Base-by-base conservation (phyloP, 2,113 vertebrate species). In the Neofelis nebulosa region DNA sequence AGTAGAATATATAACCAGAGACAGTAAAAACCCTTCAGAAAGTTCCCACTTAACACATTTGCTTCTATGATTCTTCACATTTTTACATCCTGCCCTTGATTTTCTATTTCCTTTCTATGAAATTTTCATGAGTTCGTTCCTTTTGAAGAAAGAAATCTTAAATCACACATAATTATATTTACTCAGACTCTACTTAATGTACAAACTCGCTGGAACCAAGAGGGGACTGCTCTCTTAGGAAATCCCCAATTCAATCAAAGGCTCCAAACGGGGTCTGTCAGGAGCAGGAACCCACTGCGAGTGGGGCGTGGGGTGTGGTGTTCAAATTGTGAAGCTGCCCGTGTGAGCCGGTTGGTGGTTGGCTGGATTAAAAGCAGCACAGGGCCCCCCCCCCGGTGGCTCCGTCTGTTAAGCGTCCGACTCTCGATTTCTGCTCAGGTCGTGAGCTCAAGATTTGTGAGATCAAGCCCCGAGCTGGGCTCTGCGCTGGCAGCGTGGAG, bases 31-130 rank as follows among this genome's bases (percentile, higher is more conserved):
- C 83, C 23, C 88, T 97, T 93, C 86, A 94, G 95, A 95, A 97
- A 97, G 92, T 97, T 85, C 73, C 98, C 96, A 97, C 97, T 97
- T 98, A 97, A 91, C 84, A 92, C 90, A 52, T 96, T 97, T 96
- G 82, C 78, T 68, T 96, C 92, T 79, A 25, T 91, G 94, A 90
- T 63, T 90, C 92, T 95, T 97, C 76, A 79, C 69, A 45, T 89
- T 97, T 98, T 95, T 92, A 95, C 89, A 97, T 96, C 97, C 89
- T 94, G 84, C 76, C 52, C 84, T 97, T 96, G 88, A 95, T 97
- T 97, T 94, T 93, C 52, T 82, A 57, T 97, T 98, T 98, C 92
- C 91, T 89, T 45, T 87, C 79, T 85, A 97, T 96, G 97, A 98
- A 97, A 97, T 95, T 97, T 98, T 97, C 88, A 96, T 97, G 87